Evolutionary conservation across 2,113 vertebrate genomes (phyloP).

Genomic region (Heterocephalus glaber): DNA sequence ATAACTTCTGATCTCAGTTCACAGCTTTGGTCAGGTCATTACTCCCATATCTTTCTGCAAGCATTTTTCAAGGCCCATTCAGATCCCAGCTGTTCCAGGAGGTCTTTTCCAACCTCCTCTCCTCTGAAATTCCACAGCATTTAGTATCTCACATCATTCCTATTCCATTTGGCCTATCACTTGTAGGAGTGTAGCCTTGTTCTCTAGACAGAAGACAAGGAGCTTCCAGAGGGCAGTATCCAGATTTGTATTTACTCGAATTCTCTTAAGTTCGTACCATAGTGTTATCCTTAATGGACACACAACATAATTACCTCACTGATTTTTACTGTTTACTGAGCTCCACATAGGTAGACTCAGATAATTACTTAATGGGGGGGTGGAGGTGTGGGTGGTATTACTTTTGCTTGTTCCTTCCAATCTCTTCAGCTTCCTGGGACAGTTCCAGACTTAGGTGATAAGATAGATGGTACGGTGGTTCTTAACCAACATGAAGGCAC

Average conservation of each 20-base stretch:
- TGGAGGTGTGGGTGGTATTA: neutral
- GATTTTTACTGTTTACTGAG: constrained; percentile 4
- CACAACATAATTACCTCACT: constrained; percentile 10
- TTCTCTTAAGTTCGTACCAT: neutral
- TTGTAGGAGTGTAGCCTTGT: neutral
- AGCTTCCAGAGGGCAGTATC: neutral
- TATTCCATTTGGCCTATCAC: neutral
- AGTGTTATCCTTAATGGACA: neutral
- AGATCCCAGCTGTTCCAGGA: neutral
- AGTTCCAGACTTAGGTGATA: neutral
- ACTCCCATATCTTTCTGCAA: neutral
- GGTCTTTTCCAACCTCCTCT: neutral
- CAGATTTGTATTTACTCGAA: neutral
- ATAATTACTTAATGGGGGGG: neutral
- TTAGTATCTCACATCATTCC: neutral
- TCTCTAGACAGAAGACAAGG: neutral
- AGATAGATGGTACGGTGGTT: constrained; percentile 41
- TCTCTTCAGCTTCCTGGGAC: constrained; percentile 36
- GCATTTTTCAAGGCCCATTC: neutral
- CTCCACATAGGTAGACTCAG: neutral
- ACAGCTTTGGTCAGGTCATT: neutral
- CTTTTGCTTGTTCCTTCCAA: constrained; percentile 36
- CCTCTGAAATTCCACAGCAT: neutral
- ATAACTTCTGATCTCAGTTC: neutral
- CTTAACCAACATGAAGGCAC: constrained; percentile 1